phyloP scores from a whole-genome alignment of 92 coral and sea anemone species.

The Paragorgia papillata region DNA sequence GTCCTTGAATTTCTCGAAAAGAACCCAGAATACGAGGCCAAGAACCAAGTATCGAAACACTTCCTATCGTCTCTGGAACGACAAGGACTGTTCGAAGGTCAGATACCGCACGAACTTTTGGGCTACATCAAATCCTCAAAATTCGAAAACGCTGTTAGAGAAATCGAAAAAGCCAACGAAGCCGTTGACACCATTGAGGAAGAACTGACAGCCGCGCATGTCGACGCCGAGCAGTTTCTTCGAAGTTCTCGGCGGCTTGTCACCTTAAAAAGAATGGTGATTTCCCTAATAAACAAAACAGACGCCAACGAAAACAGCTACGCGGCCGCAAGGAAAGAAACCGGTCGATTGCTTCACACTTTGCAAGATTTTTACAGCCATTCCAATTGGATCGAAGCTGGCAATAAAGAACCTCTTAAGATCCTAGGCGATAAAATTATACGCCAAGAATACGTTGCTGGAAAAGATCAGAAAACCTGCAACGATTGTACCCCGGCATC shows the following conservation, averaged over 20 bases:
- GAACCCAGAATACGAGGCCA: not conserved
- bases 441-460: slow-evolving; percentile 26
- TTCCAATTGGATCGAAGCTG: slow-evolving; percentile 66
- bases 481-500: slow-evolving; percentile 39
- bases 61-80: not conserved
- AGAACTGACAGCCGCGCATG: slow-evolving; percentile 57
- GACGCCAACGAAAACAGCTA: slow-evolving; percentile 42
- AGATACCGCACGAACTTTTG: too few species aligned
- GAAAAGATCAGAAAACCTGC: slow-evolving; percentile 55
- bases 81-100: not conserved
- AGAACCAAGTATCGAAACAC: not conserved
- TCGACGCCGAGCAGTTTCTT: slow-evolving; percentile 61
- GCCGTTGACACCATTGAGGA: slow-evolving; percentile 49
- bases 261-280: slow-evolving; percentile 42
- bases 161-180: slow-evolving; percentile 54
- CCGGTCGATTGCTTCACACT: slow-evolving; percentile 68
- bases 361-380: slow-evolving; percentile 79
- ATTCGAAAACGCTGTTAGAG: slow-evolving; percentile 56
- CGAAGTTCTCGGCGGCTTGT: slow-evolving; percentile 47
- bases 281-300: slow-evolving; percentile 37
- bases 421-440: slow-evolving; percentile 40
- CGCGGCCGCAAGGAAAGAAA: slow-evolving; percentile 52
- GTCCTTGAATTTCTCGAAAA: not conserved
- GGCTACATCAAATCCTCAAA: not conserved
- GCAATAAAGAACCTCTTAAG: slow-evolving; percentile 41